A percentile compares a stretch with the other conserved stretches of the same genome.
Conservation (phyloP, 1,140 invertebrate genomes). For the Oscheius sp. region DNA sequence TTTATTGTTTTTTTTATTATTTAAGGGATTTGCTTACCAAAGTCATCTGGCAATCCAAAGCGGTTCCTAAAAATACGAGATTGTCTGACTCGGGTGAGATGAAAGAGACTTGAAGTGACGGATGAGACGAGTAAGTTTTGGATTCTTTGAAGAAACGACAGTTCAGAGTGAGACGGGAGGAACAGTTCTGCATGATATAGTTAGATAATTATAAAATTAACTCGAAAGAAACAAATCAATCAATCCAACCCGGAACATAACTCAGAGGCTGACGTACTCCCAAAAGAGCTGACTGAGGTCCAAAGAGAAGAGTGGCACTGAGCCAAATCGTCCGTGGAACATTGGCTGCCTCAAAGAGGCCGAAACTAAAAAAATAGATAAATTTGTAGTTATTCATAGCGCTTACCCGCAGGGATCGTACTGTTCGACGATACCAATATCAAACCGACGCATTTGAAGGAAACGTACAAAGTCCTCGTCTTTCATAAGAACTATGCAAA, state of each 20-base stretch:
- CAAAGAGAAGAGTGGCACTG: slow-evolving; percentile 45
- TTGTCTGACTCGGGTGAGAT: background rate
- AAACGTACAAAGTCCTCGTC: slow-evolving; percentile 9
- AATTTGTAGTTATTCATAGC: slow-evolving; percentile 39
- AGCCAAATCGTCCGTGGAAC: slow-evolving; percentile 35
- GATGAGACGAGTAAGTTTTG: slow-evolving; percentile 44
- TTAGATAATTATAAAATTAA: background rate
- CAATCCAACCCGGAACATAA: slow-evolving; percentile 50
- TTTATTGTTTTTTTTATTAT: too few species aligned
- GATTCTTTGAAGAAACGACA: slow-evolving; percentile 44
- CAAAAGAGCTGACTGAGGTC: slow-evolving; percentile 45
- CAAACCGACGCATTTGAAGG: slow-evolving; percentile 24
- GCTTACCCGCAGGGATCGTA: slow-evolving; percentile 52
- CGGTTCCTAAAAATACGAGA: background rate
- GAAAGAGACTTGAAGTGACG: slow-evolving; percentile 18
- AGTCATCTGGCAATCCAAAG: background rate
- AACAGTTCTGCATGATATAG: slow-evolving; percentile 47
- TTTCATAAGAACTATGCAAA: slow-evolving; percentile 23
- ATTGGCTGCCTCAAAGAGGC: slow-evolving; percentile 5
- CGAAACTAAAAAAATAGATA: slow-evolving; percentile 13
- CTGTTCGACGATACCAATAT: slow-evolving; percentile 52
- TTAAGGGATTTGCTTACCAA: slow-evolving; percentile 11
- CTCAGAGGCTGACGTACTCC: slow-evolving; percentile 49
- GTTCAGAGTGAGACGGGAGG: slow-evolving; percentile 41
- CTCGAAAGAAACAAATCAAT: background rate